A percentile compares a stretch with the other conserved stretches of the same genome.
These are phyloP conservation scores for Bombycilla garrulus DNA, from an alignment of 2,113 vertebrate genomes.

Conservation along the genomic window DNA sequence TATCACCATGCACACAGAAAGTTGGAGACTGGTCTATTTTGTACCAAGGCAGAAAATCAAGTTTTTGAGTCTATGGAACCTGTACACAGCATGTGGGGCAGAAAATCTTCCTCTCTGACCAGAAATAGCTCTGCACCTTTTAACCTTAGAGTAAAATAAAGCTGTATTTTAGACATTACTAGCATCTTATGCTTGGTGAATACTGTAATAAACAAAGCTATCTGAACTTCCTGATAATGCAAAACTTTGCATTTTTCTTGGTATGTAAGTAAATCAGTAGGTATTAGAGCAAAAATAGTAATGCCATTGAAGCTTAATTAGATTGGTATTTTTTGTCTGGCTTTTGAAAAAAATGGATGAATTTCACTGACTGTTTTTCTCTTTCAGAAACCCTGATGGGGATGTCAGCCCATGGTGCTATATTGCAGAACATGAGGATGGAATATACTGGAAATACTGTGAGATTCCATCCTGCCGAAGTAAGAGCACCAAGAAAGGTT, in stretches of 20 bases:
- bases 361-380: not conserved
- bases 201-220: not conserved
- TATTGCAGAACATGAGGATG: slow-evolving; percentile 89
- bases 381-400: slow-evolving; percentile 89
- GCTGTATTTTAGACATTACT: not conserved
- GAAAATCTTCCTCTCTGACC: not conserved
- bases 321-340: not conserved
- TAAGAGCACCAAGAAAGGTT: slow-evolving; percentile 65
- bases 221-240: not conserved
- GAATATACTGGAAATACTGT: slow-evolving; percentile 96
- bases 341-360: not conserved
- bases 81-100: not conserved
- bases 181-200: not conserved
- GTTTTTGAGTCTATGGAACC: not conserved
- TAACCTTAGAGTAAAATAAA: not conserved
- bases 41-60: not conserved
- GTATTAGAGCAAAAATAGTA: not conserved
- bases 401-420: slow-evolving; percentile 98
- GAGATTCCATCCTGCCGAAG: slow-evolving; percentile 92
- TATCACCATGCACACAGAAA: not conserved
- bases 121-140: not conserved
- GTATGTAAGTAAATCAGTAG: fast-evolving
- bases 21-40: not conserved
- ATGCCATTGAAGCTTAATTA: not conserved
- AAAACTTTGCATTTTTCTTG: not conserved